Percentiles rank a stretch among this genome's conserved stretches.
These are phyloP conservation scores for Ascidia mentula DNA, from an alignment of 23 tunicate genomes.

Conservation along the genomic window DNA sequence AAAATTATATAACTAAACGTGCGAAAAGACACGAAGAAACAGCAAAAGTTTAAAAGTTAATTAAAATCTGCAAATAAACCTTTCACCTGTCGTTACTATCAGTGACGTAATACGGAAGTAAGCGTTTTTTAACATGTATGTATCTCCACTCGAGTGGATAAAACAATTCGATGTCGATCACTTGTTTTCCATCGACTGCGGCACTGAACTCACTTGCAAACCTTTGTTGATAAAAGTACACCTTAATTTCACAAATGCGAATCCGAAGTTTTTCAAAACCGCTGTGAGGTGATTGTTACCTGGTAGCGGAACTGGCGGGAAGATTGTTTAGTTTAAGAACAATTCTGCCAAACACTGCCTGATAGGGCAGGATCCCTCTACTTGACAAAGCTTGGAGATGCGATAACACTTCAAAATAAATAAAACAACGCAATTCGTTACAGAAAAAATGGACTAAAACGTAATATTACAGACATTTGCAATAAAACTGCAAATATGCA, in stretches of 20 bases:
- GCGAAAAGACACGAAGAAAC: not conserved
- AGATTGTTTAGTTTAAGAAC: conserved; percentile 21
- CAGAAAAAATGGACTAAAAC: too few relatives aligned
- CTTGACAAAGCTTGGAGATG: conserved; percentile 6
- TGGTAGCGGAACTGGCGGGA: not conserved
- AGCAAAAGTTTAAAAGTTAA: not conserved
- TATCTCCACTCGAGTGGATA: conserved; percentile 67
- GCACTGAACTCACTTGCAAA: conserved; percentile 53
- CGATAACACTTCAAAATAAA: not conserved
- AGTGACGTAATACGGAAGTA: conserved; percentile 39
- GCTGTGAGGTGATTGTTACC: too few relatives aligned
- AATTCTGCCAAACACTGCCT: conserved; percentile 25
- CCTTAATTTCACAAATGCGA: too few relatives aligned
- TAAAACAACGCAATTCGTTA: too few relatives aligned
- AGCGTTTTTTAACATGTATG: conserved; percentile 40
- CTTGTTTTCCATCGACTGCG: conserved; percentile 26
- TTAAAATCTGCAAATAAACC: not conserved
- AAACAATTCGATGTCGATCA: conserved; percentile 13
- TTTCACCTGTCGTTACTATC: conserved; percentile 22
- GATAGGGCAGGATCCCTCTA: conserved; percentile 12
- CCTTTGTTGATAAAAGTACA: too few relatives aligned
- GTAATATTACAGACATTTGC: too few relatives aligned
- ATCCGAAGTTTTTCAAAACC: too few relatives aligned
- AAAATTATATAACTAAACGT: not conserved
- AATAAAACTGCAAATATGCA: too few relatives aligned